A percentile compares a stretch with the other conserved stretches of the same genome.
Evolutionary conservation across 2,113 vertebrate species (phyloP).

Genomic region (Oryzias javanicus): DNA sequence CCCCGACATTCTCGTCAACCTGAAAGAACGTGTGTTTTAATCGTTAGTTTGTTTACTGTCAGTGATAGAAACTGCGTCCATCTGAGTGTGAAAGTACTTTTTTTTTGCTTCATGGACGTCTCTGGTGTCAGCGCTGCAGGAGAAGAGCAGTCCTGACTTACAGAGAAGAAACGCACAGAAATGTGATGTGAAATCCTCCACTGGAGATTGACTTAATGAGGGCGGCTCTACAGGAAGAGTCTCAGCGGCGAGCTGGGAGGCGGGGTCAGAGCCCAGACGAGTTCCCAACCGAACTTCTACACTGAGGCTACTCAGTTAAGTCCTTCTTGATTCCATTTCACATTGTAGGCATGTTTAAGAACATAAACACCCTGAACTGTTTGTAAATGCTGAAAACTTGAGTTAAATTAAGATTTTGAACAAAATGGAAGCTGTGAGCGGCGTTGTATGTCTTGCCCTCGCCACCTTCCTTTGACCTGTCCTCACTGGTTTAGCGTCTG

Average conservation of each 20-base stretch:
- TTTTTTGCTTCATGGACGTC: background rate
- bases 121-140: constrained; percentile 10
- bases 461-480: no score
- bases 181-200: constrained; percentile 16
- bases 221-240: constrained; percentile 3
- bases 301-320: background rate
- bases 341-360: background rate
- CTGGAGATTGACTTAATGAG: constrained; percentile 45
- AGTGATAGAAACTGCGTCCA: background rate
- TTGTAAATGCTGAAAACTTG: no score
- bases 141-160: constrained; percentile 1
- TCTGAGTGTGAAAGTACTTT: background rate
- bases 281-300: background rate
- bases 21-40: constrained; percentile 4
- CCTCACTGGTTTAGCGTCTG: no score
- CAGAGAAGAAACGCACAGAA: constrained; percentile 15
- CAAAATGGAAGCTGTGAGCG: no score
- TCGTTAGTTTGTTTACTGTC: background rate
- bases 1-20: constrained; percentile 54
- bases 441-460: no score
- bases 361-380: no score
- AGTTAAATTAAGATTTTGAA: no score
- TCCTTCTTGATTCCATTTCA: background rate
- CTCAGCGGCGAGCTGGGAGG: background rate
- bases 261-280: background rate